Percentiles rank a stretch among this genome's conserved stretches.
Evolutionary conservation across 2,888 invertebrate genomes (phyloP).

Genomic region (Stenchaetothrips biformis): DNA sequence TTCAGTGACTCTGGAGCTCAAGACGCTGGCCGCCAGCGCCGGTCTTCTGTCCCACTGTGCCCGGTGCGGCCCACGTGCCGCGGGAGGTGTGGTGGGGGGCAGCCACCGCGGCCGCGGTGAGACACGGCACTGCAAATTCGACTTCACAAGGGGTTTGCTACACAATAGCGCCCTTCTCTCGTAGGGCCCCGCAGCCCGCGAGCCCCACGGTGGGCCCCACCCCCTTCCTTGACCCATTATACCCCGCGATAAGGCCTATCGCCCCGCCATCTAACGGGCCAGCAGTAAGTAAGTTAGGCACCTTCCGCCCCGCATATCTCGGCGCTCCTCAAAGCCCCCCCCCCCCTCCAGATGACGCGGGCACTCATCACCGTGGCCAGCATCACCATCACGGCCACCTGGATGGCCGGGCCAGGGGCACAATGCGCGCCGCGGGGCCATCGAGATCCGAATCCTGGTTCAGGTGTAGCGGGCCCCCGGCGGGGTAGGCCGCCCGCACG

Average conservation of each 20-base stretch:
- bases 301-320: slow-evolving; percentile 4
- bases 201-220: neutral
- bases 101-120: no score
- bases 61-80: no score
- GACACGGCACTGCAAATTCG: no score
- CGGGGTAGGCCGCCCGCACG: neutral
- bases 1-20: no score
- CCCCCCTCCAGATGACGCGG: neutral
- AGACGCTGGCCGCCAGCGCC: no score
- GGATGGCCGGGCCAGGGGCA: neutral
- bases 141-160: no score
- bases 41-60: no score
- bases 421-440: neutral
- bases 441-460: neutral
- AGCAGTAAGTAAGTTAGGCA: slow-evolving; percentile 20
- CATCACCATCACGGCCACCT: neutral
- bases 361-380: neutral
- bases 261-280: neutral
- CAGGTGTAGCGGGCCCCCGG: neutral
- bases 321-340: neutral
- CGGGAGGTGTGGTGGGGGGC: no score
- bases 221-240: slow-evolving; percentile 3
- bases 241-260: neutral
- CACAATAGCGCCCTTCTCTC: no score
- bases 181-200: neutral